Evolutionary conservation across 2,888 invertebrate species (phyloP).

Genomic region (Exephanes ischioxanthus): DNA sequence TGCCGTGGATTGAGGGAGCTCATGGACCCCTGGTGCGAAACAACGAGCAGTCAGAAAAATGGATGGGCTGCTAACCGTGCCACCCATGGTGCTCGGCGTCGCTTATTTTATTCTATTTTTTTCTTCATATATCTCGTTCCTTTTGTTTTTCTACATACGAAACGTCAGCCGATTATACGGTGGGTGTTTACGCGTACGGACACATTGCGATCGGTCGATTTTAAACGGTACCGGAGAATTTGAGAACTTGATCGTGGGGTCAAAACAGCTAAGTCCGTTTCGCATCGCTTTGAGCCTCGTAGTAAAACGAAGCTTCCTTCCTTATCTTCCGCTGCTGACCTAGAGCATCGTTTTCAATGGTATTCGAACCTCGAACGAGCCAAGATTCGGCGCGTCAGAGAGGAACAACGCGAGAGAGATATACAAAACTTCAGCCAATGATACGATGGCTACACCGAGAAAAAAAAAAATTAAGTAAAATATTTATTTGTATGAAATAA

Average conservation of each 20-base stretch:
- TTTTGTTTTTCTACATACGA: conserved; percentile 41
- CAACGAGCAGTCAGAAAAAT: conserved; percentile 85
- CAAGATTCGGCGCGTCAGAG: conserved; percentile 2
- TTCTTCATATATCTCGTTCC: conserved; percentile 53
- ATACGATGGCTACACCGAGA: too few relatives aligned
- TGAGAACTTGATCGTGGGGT: not conserved
- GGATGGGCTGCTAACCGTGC: conserved; percentile 84
- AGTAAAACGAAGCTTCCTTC: not conserved
- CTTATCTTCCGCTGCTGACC: not conserved
- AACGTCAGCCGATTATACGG: conserved; percentile 7
- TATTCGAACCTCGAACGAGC: not conserved
- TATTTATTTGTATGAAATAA: too few relatives aligned
- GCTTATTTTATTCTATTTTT: conserved; percentile 78
- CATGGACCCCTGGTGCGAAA: conserved; percentile 83
- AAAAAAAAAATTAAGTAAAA: too few relatives aligned
- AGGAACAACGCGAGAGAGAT: conserved; percentile 7
- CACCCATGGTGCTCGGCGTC: conserved; percentile 82
- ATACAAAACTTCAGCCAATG: too few relatives aligned
- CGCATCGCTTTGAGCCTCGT: too few relatives aligned
- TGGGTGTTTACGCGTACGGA: conserved; percentile 1
- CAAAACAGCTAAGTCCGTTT: not conserved
- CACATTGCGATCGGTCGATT: not conserved
- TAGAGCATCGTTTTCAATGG: conserved; percentile 6
- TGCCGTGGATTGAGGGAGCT: conserved; percentile 68
- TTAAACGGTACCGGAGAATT: not conserved